Conservation (phyloP, 2,888 invertebrate genomes). For the Pediacus dermestoides region DNA sequence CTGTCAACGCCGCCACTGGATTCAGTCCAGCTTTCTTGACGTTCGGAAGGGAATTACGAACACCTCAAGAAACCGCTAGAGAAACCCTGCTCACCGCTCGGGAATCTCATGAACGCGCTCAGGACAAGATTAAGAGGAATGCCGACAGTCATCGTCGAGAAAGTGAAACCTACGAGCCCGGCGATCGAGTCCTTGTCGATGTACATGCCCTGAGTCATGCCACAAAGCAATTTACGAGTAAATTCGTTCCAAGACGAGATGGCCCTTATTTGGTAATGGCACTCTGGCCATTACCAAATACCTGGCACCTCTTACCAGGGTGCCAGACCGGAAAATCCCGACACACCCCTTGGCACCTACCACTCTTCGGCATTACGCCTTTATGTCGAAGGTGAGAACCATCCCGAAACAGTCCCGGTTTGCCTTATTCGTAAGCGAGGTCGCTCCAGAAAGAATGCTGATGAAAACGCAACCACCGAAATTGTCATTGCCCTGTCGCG, state of each 20-base stretch:
- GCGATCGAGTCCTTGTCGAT: not conserved
- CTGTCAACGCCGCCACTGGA: conserved; percentile 5
- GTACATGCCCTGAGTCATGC: not conserved
- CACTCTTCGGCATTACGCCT: not conserved
- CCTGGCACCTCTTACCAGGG: no score
- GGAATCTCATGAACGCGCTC: not conserved
- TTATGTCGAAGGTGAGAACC: not conserved
- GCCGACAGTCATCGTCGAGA: conserved; percentile 1
- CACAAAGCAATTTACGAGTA: conserved; percentile 1
- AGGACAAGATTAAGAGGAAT: not conserved
- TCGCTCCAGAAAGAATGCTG: not conserved
- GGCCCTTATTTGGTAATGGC: no score
- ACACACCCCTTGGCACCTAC: not conserved
- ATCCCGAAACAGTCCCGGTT: not conserved
- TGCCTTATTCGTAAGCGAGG: not conserved
- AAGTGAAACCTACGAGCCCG: not conserved
- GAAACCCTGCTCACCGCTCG: no score
- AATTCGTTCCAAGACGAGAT: not conserved
- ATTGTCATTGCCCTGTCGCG: no score
- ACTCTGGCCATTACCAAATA: no score
- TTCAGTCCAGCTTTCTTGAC: conserved; percentile 2
- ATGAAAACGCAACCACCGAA: no score
- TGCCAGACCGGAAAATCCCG: not conserved
- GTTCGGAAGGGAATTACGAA: no score
- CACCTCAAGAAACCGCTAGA: no score